phyloP scores from a whole-genome alignment of 1,140 invertebrate genomes.

The Microvelia longipes region DNA sequence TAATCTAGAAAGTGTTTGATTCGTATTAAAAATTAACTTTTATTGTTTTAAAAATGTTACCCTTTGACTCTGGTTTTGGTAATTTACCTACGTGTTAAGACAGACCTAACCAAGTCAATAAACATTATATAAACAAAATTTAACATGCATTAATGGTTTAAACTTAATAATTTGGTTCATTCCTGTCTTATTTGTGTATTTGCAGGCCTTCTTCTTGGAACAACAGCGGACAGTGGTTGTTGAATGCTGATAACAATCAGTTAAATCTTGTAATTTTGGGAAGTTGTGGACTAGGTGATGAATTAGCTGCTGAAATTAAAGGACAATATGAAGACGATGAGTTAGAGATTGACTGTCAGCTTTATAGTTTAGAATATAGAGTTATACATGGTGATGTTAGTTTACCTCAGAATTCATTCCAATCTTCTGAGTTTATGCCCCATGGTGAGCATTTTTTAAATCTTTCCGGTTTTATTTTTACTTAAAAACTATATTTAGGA shows the following conservation, averaged over 20 bases:
- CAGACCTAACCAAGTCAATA: no score
- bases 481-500: not conserved
- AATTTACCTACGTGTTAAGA: no score
- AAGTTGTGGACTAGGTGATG: constrained; percentile 55
- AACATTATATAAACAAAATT: no score
- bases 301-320: constrained; percentile 61
- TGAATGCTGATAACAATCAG: constrained; percentile 49
- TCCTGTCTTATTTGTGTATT: no score
- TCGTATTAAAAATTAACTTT: no score
- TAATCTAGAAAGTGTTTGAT: no score
- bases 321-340: constrained; percentile 60
- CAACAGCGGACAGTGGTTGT: constrained; percentile 47
- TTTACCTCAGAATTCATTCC: constrained; percentile 57
- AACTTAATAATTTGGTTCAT: no score
- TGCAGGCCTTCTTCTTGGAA: constrained; percentile 48
- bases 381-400: constrained; percentile 74
- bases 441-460: constrained; percentile 40
- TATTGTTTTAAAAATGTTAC: no score
- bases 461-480: not conserved
- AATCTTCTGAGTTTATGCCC: constrained; percentile 57
- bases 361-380: constrained; percentile 69
- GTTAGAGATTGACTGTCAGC: constrained; percentile 65
- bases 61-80: no score
- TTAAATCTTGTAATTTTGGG: constrained; percentile 60
- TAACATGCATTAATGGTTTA: no score